Evolutionary conservation across 2,113 vertebrate species (phyloP).

Genomic region (Jacana jacana): DNA sequence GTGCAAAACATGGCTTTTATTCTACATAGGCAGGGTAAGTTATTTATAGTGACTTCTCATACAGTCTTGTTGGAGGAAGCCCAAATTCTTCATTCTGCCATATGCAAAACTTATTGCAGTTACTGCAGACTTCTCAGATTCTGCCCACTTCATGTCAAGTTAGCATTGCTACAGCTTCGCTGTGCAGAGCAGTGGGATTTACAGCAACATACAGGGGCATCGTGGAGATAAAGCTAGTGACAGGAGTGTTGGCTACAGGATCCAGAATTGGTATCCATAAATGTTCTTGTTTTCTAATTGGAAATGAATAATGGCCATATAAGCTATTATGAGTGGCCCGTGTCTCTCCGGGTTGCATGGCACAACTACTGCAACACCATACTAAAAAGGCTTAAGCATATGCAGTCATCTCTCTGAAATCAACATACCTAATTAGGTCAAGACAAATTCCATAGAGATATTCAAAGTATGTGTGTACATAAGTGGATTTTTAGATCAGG

Average conservation of each 20-base stretch:
- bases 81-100: background rate
- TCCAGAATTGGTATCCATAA: background rate
- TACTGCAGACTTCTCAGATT: background rate
- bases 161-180: background rate
- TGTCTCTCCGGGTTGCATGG: background rate
- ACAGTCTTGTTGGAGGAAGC: background rate
- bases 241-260: background rate
- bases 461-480: background rate
- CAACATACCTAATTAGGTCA: background rate
- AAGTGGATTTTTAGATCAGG: background rate
- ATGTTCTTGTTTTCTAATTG: background rate
- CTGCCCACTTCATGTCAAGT: background rate
- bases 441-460: background rate
- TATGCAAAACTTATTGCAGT: background rate
- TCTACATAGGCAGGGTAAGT: background rate
- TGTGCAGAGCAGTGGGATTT: background rate
- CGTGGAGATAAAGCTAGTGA: background rate
- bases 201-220: background rate
- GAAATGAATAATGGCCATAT: background rate
- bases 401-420: background rate
- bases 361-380: background rate
- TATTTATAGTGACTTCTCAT: background rate
- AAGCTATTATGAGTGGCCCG: background rate
- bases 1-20: background rate
- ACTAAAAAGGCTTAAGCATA: background rate